Evolutionary conservation across 2,797 vertebrate species (phyloP).

Genomic region (Thamnophis elegans): DNA sequence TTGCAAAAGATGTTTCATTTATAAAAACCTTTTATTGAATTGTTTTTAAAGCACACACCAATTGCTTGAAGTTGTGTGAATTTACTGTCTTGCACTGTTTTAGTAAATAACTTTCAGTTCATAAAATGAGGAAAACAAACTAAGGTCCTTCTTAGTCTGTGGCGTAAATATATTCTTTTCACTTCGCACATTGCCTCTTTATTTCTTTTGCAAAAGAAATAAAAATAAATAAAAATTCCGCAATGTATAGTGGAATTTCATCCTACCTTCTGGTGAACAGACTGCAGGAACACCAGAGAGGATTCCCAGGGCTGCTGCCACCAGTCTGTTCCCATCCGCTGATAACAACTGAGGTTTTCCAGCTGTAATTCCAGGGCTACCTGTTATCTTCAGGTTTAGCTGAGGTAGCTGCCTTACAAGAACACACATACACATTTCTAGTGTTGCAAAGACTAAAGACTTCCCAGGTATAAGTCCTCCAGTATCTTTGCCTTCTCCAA

Average conservation of each 20-base stretch:
- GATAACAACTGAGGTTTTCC: conserved; percentile 74
- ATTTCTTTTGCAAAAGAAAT: conserved; percentile 29
- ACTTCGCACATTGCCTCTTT: conserved; percentile 7
- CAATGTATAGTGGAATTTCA: not conserved
- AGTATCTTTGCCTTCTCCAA: conserved; percentile 91
- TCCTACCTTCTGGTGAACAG: conserved; percentile 92
- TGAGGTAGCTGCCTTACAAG: conserved; percentile 89
- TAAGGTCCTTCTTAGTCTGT: conserved; percentile 1
- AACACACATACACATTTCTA: conserved; percentile 89
- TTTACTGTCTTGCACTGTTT: not conserved
- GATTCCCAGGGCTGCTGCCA: conserved; percentile 83
- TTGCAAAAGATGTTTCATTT: not conserved
- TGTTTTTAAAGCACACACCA: not conserved
- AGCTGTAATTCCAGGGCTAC: conserved; percentile 69
- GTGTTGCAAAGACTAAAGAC: conserved; percentile 87
- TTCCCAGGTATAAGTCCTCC: conserved; percentile 88
- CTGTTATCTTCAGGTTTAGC: conserved; percentile 87
- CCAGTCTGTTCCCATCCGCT: conserved; percentile 77
- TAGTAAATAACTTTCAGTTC: not conserved
- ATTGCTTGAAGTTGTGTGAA: not conserved
- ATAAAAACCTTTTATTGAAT: not conserved
- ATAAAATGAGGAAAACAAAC: not conserved
- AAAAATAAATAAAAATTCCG: not conserved
- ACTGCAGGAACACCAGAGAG: conserved; percentile 87
- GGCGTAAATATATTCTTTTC: conserved; percentile 31